Percentiles rank a stretch among this genome's conserved stretches.
phyloP scores from a whole-genome alignment of 2,888 invertebrate species.

The Pandemis heparana region DNA sequence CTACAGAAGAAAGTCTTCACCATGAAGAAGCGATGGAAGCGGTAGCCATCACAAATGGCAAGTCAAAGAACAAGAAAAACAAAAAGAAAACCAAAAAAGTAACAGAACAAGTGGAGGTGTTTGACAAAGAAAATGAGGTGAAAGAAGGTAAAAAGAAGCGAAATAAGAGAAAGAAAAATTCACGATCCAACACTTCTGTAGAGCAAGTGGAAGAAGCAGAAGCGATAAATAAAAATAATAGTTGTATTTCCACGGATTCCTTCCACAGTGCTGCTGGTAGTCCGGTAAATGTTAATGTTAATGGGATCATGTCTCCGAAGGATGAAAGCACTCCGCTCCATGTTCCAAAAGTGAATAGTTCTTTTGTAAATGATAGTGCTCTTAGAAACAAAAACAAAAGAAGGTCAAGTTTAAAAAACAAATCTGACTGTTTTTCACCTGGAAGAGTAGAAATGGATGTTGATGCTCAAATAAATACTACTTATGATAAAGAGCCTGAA shows the following conservation, averaged over 20 bases:
- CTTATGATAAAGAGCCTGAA: constrained; percentile 44
- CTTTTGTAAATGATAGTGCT: constrained; percentile 20
- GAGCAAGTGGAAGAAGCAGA: constrained; percentile 48
- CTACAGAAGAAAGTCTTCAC: constrained; percentile 40
- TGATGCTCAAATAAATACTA: constrained; percentile 40
- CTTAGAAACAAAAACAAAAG: neutral
- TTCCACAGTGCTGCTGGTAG: constrained; percentile 77
- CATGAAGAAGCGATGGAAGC: constrained; percentile 46
- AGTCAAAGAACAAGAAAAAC: constrained; percentile 46
- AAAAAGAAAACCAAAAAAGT: constrained; percentile 50
- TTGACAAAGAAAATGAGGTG: constrained; percentile 47
- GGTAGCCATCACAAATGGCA: constrained; percentile 36
- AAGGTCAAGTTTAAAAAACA: constrained; percentile 25
- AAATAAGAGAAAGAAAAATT: constrained; percentile 54
- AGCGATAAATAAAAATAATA: constrained; percentile 50
- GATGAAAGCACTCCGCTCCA: neutral
- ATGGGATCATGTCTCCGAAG: neutral
- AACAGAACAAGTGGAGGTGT: constrained; percentile 23
- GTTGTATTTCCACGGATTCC: constrained; percentile 65
- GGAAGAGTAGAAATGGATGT: constrained; percentile 15
- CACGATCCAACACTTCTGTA: constrained; percentile 48
- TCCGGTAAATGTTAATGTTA: constrained; percentile 48
- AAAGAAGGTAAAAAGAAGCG: constrained; percentile 62
- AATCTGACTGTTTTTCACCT: constrained; percentile 31
- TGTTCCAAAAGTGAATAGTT: neutral